phyloP scores from a whole-genome alignment of 2,113 vertebrate species.

The Perca fluviatilis region DNA sequence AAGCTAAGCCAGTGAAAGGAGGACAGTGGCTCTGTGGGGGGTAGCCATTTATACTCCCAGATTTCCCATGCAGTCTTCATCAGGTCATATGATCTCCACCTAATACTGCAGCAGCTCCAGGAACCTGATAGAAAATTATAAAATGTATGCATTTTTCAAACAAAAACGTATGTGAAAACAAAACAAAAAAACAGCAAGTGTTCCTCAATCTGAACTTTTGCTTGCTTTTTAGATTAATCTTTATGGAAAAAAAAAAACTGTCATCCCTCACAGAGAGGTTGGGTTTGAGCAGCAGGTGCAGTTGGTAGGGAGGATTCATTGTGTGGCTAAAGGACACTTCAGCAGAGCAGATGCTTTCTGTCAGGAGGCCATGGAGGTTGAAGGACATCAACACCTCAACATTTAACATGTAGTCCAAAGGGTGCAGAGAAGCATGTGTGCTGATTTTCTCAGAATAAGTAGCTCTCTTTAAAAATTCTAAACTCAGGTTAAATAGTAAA shows the following conservation, averaged over 20 bases:
- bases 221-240: neutral
- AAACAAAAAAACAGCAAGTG: neutral
- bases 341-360: neutral
- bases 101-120: constrained; percentile 41
- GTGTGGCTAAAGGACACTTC: neutral
- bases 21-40: constrained; percentile 10
- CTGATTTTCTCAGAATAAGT: neutral
- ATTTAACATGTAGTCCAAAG: neutral
- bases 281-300: neutral
- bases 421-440: neutral
- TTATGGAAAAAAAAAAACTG: neutral
- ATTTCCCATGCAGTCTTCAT: constrained; percentile 38
- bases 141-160: neutral
- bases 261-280: neutral
- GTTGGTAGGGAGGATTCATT: neutral
- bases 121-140: constrained; percentile 42
- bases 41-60: constrained; percentile 20
- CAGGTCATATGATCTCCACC: constrained; percentile 32
- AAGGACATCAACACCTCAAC: neutral
- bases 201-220: neutral
- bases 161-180: neutral
- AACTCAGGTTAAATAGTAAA: neutral
- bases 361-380: neutral
- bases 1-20: constrained; percentile 9
- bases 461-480: too few species aligned